Base-by-base conservation (phyloP, 1,140 invertebrate genomes). In the Chlorops oryzae region DNA sequence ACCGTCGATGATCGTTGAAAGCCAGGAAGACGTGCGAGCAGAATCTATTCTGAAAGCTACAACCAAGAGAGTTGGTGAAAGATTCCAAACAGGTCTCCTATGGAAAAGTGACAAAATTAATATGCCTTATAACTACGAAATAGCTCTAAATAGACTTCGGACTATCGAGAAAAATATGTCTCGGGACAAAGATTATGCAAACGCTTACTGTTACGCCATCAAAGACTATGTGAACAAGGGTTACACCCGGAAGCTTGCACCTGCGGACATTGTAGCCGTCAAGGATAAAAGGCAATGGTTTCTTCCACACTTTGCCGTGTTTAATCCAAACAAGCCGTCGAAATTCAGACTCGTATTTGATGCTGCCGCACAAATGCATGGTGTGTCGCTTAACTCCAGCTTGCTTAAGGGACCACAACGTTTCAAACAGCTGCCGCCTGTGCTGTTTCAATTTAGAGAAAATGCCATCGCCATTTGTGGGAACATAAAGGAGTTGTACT, bases 401-500 rank as follows among this genome's bases (percentile, higher is more conserved):
- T 51, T 61, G 28, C 20, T 58, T 25, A 51, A 52, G 0, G 65
- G 65, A 2, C 64, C 64, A 0, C 56, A 70, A 43, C 27, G 66
- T 2, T 41, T 59, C 1, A 48, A 58, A 9, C 55, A 55, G n/a
- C 37, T 70, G 7, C 27, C 51, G 13, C 62, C 59, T 1, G 58
- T 69, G 7, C 28, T 71, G 6, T 54, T 71, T 15, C 45, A 58
- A 5, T 74, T 72, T 28, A 20, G 70, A 10, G 45, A 60, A 35
- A 37, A 50, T 7, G 6, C 6, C 5, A 44, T 64, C 3, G 65
- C 58, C 2, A 50, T 65, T n/a, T 46, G 18, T 10, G 54, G 49
- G 7, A 59, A 69, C 47, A 69, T 73, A 1, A 17, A 42, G 12
- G 72, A 73, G 5, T 73, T 73, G 71, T 74, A 73, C 21, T 28